phyloP scores from a whole-genome alignment of 2,888 invertebrate genomes.

The Morinoia aosen region DNA sequence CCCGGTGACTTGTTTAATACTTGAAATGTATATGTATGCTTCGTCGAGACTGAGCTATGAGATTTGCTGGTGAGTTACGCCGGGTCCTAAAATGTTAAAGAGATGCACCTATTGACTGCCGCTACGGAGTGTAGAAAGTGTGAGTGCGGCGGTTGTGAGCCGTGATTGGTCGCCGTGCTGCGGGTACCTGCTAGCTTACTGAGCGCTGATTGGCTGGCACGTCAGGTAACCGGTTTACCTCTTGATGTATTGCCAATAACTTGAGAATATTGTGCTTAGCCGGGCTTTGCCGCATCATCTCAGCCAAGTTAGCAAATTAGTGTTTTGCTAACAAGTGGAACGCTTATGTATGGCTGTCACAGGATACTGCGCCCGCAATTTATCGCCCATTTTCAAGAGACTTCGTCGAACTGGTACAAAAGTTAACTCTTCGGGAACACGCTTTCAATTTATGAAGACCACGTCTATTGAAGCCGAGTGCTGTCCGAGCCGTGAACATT shows the following conservation, averaged over 20 bases:
- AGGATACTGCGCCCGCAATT: slow-evolving; percentile 13
- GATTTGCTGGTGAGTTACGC: slow-evolving; percentile 37
- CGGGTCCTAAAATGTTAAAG: slow-evolving; percentile 36
- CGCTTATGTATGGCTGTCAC: slow-evolving; percentile 46
- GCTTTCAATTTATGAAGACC: slow-evolving; percentile 30
- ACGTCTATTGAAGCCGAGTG: background rate
- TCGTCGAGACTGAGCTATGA: slow-evolving; percentile 14
- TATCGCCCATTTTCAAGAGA: background rate
- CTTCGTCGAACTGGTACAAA: slow-evolving; percentile 18
- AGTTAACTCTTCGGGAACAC: background rate
- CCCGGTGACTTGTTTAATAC: slow-evolving; percentile 15
- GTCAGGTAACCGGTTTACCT: slow-evolving; percentile 34
- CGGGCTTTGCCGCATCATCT: slow-evolving; percentile 37
- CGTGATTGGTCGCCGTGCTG: slow-evolving; percentile 1
- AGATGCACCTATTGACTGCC: slow-evolving; percentile 40
- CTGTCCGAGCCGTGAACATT: slow-evolving; percentile 23
- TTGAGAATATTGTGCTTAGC: slow-evolving; percentile 41
- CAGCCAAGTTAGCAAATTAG: slow-evolving; percentile 50
- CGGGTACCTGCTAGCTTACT: background rate
- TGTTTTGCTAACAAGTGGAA: slow-evolving; percentile 52
- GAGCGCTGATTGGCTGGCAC: slow-evolving; percentile 40
- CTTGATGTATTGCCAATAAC: slow-evolving; percentile 51
- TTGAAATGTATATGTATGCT: slow-evolving; percentile 32
- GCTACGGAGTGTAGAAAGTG: slow-evolving; percentile 47
- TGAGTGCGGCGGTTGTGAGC: slow-evolving; percentile 27